Conservation (phyloP, 2,113 vertebrate genomes). For the Petaurus breviceps region DNA sequence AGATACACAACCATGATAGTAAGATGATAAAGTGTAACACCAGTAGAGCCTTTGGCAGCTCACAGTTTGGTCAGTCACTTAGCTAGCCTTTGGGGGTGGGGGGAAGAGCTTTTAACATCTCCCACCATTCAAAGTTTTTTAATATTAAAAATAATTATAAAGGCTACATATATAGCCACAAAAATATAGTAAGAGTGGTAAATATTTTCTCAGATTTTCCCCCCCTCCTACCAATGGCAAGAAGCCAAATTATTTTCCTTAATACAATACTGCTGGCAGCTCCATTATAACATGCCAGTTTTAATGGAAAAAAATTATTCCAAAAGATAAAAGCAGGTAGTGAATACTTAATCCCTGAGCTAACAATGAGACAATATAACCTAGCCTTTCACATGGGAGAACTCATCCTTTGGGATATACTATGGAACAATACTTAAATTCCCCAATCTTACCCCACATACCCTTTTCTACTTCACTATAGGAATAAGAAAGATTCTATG, state of each 20-base stretch:
- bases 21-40: conserved; percentile 18
- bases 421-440: conserved; percentile 2
- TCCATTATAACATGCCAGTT: conserved; percentile 31
- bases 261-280: conserved; percentile 41
- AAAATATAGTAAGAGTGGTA: not conserved
- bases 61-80: not conserved
- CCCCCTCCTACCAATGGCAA: conserved; percentile 37
- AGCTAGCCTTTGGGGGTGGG: not conserved
- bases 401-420: not conserved
- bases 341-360: conserved; percentile 25
- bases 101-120: not conserved
- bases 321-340: conserved; percentile 44
- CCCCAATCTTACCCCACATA: conserved; percentile 21
- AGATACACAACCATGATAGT: not conserved
- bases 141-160: conserved; percentile 14
- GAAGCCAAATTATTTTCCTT: conserved; percentile 55
- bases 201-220: not conserved
- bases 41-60: conserved; percentile 13
- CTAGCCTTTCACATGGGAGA: conserved; percentile 21
- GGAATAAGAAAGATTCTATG: not conserved
- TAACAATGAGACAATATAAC: conserved; percentile 18
- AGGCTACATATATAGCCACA: not conserved
- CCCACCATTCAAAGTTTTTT: not conserved
- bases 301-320: conserved; percentile 49
- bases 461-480: not conserved